phyloP scores from a whole-genome alignment of 2,113 vertebrate genomes.

The Baryphthengus martii region DNA sequence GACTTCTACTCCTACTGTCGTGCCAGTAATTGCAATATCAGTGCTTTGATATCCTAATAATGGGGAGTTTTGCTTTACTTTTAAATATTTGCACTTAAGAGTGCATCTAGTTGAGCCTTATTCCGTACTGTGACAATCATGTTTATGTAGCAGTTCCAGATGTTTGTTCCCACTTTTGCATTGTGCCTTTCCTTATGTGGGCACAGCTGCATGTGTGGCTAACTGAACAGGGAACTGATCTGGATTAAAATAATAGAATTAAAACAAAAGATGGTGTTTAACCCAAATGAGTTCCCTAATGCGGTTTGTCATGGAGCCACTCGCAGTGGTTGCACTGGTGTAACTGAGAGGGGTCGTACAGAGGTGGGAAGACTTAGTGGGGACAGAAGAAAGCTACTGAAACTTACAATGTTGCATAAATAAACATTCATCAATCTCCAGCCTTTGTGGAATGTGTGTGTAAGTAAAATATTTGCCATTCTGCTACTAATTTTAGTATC shows the following conservation, averaged over 20 bases:
- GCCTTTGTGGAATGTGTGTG: background rate
- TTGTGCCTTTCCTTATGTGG: background rate
- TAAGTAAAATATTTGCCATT: background rate
- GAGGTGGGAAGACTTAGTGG: background rate
- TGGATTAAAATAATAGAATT: conserved; percentile 19
- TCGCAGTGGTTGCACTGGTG: background rate
- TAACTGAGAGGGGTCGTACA: background rate
- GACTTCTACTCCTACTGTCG: background rate
- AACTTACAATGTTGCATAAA: background rate
- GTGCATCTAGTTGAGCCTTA: background rate
- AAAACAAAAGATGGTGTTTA: background rate
- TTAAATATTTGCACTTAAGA: background rate
- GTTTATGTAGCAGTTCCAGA: background rate
- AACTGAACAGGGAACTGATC: background rate
- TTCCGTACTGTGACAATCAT: background rate
- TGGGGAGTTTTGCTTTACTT: background rate
- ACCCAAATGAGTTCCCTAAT: background rate
- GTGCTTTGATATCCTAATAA: background rate
- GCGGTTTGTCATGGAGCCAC: background rate
- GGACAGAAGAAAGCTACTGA: background rate
- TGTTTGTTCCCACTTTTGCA: background rate
- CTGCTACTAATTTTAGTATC: background rate
- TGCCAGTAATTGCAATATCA: background rate
- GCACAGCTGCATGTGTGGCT: background rate
- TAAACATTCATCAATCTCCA: background rate